These are phyloP conservation scores for Mystacornis crossleyi DNA, from an alignment of 2,113 vertebrate species.

Conservation along the genomic window DNA sequence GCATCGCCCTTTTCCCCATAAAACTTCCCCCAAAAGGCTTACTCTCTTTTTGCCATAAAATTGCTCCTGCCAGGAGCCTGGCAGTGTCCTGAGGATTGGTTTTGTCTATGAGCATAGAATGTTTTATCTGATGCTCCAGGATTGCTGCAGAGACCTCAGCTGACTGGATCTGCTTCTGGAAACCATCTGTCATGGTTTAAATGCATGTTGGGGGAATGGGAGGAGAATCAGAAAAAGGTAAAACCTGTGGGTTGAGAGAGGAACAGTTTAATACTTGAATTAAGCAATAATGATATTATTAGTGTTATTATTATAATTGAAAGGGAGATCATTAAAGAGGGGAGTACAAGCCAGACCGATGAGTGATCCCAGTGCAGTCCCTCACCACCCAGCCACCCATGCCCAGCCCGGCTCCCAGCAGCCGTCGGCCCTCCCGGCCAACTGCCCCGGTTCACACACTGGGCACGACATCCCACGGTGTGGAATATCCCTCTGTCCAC, in stretches of 20 bases:
- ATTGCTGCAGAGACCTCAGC: background rate
- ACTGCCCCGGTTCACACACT: background rate
- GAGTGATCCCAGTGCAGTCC: background rate
- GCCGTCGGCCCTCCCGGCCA: background rate
- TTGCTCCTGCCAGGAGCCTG: background rate
- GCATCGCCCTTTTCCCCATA: background rate
- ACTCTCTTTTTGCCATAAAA: background rate
- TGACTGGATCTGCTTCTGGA: background rate
- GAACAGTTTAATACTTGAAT: background rate
- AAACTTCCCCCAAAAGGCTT: background rate
- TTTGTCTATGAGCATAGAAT: rapidly evolving
- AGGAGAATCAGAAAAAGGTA: background rate
- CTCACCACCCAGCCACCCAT: background rate
- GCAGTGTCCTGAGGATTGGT: background rate
- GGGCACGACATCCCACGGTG: background rate
- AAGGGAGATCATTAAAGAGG: background rate
- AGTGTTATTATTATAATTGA: background rate
- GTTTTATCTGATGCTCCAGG: background rate
- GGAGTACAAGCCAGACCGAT: background rate
- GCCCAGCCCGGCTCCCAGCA: background rate
- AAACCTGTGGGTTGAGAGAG: background rate
- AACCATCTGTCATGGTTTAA: background rate
- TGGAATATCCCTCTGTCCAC: background rate
- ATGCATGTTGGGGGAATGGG: background rate
- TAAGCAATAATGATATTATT: background rate